Conservation (phyloP, 2,797 vertebrate genomes). For the Clarias pachynema region DNA sequence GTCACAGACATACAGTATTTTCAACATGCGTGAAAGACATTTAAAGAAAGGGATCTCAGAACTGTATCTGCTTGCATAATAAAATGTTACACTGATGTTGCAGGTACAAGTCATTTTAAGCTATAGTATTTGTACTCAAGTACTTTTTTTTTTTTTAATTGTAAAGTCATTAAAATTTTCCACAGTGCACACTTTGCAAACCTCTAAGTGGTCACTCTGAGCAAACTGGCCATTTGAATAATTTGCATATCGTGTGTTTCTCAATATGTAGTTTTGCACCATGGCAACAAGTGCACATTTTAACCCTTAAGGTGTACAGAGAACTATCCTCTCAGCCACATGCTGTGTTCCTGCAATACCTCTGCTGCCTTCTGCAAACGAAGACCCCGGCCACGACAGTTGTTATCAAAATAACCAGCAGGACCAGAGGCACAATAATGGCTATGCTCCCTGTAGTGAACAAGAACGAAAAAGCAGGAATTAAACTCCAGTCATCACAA, state of each 20-base stretch:
- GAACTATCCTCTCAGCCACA: not conserved
- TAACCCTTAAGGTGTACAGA: not conserved
- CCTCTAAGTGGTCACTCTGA: not conserved
- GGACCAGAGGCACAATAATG: slow-evolving; percentile 95
- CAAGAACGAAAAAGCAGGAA: slow-evolving; percentile 33
- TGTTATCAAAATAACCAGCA: slow-evolving; percentile 92
- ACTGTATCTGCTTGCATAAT: slow-evolving; percentile 11
- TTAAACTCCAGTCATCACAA: slow-evolving; percentile 26
- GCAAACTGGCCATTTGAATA: not conserved
- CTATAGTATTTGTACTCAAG: not conserved
- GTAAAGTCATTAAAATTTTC: not conserved
- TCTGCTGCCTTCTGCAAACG: slow-evolving; percentile 92
- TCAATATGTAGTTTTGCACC: not conserved
- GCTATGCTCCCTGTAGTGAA: slow-evolving; percentile 90
- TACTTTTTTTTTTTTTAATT: not conserved
- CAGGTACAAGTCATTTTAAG: not conserved
- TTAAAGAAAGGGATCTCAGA: not conserved
- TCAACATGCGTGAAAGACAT: not conserved
- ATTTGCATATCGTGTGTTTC: not conserved
- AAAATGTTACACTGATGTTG: slow-evolving; percentile 9
- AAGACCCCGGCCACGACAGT: slow-evolving; percentile 92
- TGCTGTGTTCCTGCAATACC: slow-evolving; percentile 71
- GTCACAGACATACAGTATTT: slow-evolving; percentile 17
- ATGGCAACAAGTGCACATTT: slow-evolving; percentile 24
- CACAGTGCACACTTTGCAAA: not conserved